These are phyloP conservation scores for Eustalomyia histrio DNA, from an alignment of 2,888 invertebrate genomes.

Conservation along the genomic window DNA sequence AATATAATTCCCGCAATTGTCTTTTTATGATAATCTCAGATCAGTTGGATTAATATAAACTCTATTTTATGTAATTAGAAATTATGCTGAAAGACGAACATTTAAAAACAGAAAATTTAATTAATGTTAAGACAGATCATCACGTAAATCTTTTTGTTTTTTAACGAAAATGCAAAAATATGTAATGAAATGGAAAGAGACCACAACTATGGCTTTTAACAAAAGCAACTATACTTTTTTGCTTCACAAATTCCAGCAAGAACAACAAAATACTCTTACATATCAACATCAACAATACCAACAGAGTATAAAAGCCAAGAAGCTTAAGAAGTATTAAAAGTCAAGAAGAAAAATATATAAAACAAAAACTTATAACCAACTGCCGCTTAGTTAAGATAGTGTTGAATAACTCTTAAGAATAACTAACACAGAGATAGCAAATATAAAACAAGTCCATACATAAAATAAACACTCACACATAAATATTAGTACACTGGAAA, in stretches of 20 bases:
- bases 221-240: slow-evolving; percentile 4
- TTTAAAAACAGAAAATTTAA: not conserved
- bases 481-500: too few relatives aligned
- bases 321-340: not conserved
- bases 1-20: too few relatives aligned
- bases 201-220: not conserved
- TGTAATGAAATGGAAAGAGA: not conserved
- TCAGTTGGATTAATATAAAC: not conserved
- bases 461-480: too few relatives aligned
- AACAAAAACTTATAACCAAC: slow-evolving; percentile 17
- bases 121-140: not conserved
- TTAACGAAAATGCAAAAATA: not conserved
- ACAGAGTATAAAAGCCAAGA: not conserved
- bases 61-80: not conserved
- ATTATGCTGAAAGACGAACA: too few relatives aligned
- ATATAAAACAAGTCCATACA: not conserved
- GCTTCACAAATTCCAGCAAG: not conserved
- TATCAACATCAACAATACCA: not conserved
- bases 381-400: slow-evolving; percentile 35
- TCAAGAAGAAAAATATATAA: not conserved
- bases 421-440: not conserved
- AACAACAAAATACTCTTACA: slow-evolving; percentile 1
- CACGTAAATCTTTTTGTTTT: not conserved
- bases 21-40: not conserved
- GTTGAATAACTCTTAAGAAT: slow-evolving; percentile 31